A percentile compares a stretch with the other conserved stretches of the same genome.
phyloP scores from a whole-genome alignment of 2,113 vertebrate species.

The Leucopsar rothschildi region DNA sequence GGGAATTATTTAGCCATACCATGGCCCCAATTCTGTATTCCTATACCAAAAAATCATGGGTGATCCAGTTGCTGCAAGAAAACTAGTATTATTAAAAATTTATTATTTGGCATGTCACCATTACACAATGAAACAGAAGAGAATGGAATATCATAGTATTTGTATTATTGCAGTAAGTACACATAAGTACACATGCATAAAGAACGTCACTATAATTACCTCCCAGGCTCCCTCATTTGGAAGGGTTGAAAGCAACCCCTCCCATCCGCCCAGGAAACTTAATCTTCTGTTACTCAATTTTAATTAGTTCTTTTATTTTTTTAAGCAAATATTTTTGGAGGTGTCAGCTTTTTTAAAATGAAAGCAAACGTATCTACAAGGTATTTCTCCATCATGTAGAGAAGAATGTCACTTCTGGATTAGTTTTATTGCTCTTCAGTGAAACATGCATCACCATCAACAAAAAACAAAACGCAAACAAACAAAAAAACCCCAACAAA shows the following conservation, averaged over 20 bases:
- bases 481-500: neutral
- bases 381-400: neutral
- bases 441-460: neutral
- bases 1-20: neutral
- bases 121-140: neutral
- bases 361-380: neutral
- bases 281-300: neutral
- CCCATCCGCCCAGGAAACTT: fast-evolving
- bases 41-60: neutral
- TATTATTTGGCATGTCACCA: neutral
- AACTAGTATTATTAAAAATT: neutral
- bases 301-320: neutral
- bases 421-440: neutral
- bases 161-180: neutral
- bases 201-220: neutral
- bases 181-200: neutral
- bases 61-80: neutral
- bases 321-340: neutral
- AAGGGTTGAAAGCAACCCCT: neutral
- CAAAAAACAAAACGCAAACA: neutral
- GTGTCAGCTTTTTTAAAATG: neutral
- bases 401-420: neutral
- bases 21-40: fast-evolving
- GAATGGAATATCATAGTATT: neutral
- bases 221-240: neutral